Base-by-base conservation (phyloP, 1,140 invertebrate species). In the Nephila pilipes region DNA sequence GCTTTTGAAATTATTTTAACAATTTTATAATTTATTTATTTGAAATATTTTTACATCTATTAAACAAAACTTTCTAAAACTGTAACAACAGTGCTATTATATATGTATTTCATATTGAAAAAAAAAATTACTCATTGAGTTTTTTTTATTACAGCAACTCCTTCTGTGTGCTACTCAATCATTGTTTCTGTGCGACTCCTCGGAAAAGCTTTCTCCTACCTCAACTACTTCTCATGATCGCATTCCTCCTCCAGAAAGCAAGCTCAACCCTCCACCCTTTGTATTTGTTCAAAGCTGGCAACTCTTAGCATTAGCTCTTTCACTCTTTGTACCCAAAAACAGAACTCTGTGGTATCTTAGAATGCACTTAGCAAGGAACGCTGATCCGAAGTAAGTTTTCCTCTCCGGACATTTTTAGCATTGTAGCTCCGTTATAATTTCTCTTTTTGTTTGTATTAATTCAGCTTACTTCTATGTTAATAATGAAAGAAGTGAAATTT, bases 81-180 rank as follows among this genome's bases (percentile, higher is more conserved):
- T 46, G 4, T 46, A 0, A 4, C 12, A 46, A 4, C 46, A 46
- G 12, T 46, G 46, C 46, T 46, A 16, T n/a, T 22, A 5, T 83
- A 55, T 55, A n/a, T 54, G 20, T 22, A 79, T 90, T 83, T 91
- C 32, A 81, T 22, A 14, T 6, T 88, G 32, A 54, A 6, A 2
- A 22, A 18, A 58, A n/a, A 57, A 65, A 25, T 4, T 65, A 75
- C 16, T 75, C 14, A 75, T 75, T 36, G 16, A 18, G 14, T 75
- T 25, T 93, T 93, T 85, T 38, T 10, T 57, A n/a, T 92, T 93
- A 16, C 55, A 94, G 98, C 98, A 99, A 97, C 97, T 99, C 96
- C 97, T 99, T 95, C 97, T 99, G 96, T 99, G 98, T 97, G 98
- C 98, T 95, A 99, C 98, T 95, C 98, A 99, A 97, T 99, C 98